phyloP scores from a whole-genome alignment of 2,888 invertebrate genomes.

The Ochropleura leucogaster region DNA sequence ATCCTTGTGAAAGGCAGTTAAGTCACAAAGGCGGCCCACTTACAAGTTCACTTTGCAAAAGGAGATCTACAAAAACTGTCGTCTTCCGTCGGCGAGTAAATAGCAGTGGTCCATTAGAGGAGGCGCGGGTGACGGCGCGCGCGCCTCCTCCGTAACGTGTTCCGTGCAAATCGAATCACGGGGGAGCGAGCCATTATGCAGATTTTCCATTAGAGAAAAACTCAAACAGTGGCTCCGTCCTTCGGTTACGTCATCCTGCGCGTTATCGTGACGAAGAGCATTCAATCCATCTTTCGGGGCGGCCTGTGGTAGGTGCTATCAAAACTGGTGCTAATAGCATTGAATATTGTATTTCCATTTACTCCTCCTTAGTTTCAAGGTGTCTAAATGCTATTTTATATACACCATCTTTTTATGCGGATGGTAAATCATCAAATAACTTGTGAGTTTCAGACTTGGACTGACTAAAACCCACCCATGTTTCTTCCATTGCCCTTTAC shows the following conservation, averaged over 20 bases:
- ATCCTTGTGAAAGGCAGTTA: slow-evolving; percentile 76
- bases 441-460: no score
- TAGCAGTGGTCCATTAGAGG: slow-evolving; percentile 82
- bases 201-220: slow-evolving; percentile 88
- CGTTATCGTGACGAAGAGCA: slow-evolving; percentile 58
- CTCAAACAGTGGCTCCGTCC: slow-evolving; percentile 70
- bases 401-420: no score
- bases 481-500: no score
- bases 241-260: slow-evolving; percentile 61
- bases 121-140: slow-evolving; percentile 68
- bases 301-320: slow-evolving; percentile 12
- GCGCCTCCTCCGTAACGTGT: slow-evolving; percentile 76
- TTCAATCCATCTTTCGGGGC: slow-evolving; percentile 40
- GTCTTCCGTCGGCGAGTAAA: slow-evolving; percentile 77
- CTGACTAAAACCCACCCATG: no score
- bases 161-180: slow-evolving; percentile 86
- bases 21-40: slow-evolving; percentile 76
- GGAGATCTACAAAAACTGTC: slow-evolving; percentile 80
- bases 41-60: slow-evolving; percentile 76
- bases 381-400: background rate
- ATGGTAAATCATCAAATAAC: no score
- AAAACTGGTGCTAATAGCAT: background rate
- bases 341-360: background rate
- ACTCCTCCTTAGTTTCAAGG: background rate
- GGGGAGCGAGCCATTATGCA: slow-evolving; percentile 85